Evolutionary conservation across 2,797 vertebrate species (phyloP).

Genomic region (Cuniculus paca): DNA sequence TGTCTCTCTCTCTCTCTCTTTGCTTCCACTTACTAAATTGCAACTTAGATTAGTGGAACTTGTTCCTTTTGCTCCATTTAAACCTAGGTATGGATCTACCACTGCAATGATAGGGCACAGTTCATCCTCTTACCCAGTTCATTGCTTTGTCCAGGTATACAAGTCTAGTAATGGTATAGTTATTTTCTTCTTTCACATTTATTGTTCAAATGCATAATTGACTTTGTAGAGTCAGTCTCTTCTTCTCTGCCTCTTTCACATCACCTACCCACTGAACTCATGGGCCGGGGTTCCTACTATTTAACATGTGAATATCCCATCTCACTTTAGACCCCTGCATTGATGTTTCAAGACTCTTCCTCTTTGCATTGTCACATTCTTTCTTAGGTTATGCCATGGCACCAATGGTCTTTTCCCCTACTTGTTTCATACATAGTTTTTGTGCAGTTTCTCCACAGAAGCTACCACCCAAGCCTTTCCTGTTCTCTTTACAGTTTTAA

Average conservation of each 20-base stretch:
- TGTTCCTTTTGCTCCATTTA: not conserved
- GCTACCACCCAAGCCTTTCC: not conserved
- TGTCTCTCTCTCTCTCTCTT: not conserved
- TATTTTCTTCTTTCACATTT: not conserved
- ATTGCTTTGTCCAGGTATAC: not conserved
- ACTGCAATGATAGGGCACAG: not conserved
- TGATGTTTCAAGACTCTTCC: not conserved
- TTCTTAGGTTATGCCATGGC: not conserved
- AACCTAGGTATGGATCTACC: not conserved
- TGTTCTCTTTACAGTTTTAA: not conserved
- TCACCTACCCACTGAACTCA: not conserved
- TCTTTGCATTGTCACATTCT: not conserved
- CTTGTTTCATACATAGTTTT: not conserved
- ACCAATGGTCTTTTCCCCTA: not conserved
- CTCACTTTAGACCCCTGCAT: not conserved
- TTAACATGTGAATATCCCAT: not conserved
- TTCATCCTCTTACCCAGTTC: not conserved
- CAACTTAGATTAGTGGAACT: not conserved
- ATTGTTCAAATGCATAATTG: not conserved
- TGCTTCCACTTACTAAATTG: not conserved
- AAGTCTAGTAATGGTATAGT: not conserved
- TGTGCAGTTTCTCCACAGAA: not conserved
- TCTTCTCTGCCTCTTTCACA: not conserved
- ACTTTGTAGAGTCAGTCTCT: too few species aligned
- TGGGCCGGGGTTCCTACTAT: not conserved